Percentiles rank a stretch among this genome's conserved stretches.
Conservation (phyloP, 2,888 invertebrate genomes). For the Polydrusus pterygomalis region DNA sequence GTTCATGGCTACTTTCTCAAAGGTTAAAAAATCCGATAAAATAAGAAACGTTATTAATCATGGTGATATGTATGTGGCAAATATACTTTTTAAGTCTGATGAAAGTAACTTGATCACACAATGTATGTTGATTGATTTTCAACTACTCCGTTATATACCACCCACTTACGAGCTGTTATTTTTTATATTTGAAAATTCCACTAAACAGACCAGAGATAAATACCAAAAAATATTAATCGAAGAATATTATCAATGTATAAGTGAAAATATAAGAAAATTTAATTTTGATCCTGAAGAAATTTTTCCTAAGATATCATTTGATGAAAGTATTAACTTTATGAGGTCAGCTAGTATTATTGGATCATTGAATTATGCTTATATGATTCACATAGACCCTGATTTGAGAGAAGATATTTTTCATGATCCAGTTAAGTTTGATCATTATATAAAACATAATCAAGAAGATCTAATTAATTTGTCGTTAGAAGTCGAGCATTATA, state of each 20-base stretch:
- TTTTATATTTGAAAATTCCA: constrained; percentile 9
- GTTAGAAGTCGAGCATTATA: constrained; percentile 37
- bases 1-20: not conserved
- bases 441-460: constrained; percentile 23
- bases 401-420: constrained; percentile 34
- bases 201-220: constrained; percentile 55
- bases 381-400: constrained; percentile 38
- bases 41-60: constrained; percentile 67
- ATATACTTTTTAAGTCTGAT: constrained; percentile 60
- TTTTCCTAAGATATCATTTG: constrained; percentile 58
- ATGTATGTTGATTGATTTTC: constrained; percentile 66
- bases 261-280: constrained; percentile 54
- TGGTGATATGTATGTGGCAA: constrained; percentile 66
- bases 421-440: constrained; percentile 32
- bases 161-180: constrained; percentile 76
- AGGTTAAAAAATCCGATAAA: not conserved
- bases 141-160: constrained; percentile 74
- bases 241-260: constrained; percentile 60
- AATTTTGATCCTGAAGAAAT: constrained; percentile 57
- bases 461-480: constrained; percentile 32
- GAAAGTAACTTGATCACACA: constrained; percentile 56
- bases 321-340: constrained; percentile 23
- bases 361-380: constrained; percentile 19
- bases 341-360: not conserved
- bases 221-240: constrained; percentile 56